Evolutionary conservation across 2,797 vertebrate genomes (phyloP), one percentile per base, ranked within the genome.

Genomic region (Brotula barbata): DNA sequence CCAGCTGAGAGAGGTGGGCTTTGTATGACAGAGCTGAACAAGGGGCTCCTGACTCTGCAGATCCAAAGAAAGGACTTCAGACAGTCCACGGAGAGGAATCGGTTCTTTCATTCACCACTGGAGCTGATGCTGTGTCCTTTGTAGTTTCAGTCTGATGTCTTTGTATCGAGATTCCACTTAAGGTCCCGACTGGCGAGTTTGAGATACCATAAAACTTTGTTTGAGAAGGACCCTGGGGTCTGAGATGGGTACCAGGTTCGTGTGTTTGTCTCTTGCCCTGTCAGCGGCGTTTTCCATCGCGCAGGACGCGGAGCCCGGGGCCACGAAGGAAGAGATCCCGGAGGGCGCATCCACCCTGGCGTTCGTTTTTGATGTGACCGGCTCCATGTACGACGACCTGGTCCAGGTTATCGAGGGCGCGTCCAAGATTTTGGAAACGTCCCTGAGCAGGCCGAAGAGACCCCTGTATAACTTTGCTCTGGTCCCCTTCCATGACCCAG

Each of bases 331-430:
- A 71, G 91, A 89, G 19, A 92, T 94, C 73, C 95, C 95, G 2
- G 94, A 97, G 80, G 96, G 96, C 36, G 95, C 96, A 40, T 98
- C 97, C 56, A 98, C 96, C 23, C 86, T 99, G 85, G 94, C 95
- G 0, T 99, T 99, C 82, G 96, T 98, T 19, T 99, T 99, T 61
- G 97, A 99, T 68, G 96, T 99, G 45, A 98, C 97, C 40, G 97
- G 97, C 31, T 99, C 97, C 82, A 98, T 99, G 96, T 99, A 98
- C 62, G 97, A 99, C 64, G 96, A 99, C 73, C 83, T 99, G 77
- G 95, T 98, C 53, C 97, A 99, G 86, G 97, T 99, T 6, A 98
- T 98, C 64, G 96, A 99, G 75, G 97, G 96, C 8, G 96, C 97
- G 2, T 99, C 97, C 64, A 98, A 97, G 87, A 99, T 99, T 55